phyloP scores from a whole-genome alignment of 2,113 vertebrate genomes.

The Crotalus viridis region DNA sequence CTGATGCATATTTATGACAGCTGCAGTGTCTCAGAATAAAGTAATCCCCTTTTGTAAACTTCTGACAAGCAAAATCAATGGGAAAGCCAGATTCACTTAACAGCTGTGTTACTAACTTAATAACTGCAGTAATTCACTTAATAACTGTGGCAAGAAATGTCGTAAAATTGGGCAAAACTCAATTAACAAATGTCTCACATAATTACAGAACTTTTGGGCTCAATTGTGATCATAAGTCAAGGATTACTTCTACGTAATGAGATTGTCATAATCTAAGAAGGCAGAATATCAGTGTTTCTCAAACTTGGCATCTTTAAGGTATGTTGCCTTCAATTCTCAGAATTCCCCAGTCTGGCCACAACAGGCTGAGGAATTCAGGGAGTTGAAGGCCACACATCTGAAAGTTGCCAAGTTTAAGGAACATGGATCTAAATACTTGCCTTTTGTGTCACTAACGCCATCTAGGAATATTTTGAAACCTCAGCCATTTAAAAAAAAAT shows the following conservation, averaged over 20 bases:
- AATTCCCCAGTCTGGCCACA: not conserved
- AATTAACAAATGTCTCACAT: not conserved
- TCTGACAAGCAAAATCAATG: not conserved
- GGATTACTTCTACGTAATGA: not conserved
- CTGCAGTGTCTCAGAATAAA: not conserved
- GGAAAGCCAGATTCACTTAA: not conserved
- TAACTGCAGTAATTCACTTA: not conserved
- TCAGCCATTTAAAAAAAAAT: not conserved
- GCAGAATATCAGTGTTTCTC: constrained; percentile 8
- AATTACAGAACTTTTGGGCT: not conserved
- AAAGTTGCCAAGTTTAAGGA: not conserved
- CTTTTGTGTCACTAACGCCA: not conserved
- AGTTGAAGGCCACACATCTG: not conserved
- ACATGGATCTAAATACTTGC: not conserved
- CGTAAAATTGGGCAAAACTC: not conserved
- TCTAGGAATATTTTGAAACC: not conserved
- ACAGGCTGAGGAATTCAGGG: not conserved
- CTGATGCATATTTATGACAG: not conserved
- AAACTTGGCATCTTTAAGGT: not conserved
- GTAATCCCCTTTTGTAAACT: not conserved
- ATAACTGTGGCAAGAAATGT: not conserved
- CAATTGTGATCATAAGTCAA: not conserved
- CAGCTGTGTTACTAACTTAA: not conserved
- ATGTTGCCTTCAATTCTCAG: not conserved
- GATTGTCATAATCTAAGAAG: not conserved